phyloP scores from a whole-genome alignment of 2,113 vertebrate species.

The Rhynchopsitta pachyrhyncha region DNA sequence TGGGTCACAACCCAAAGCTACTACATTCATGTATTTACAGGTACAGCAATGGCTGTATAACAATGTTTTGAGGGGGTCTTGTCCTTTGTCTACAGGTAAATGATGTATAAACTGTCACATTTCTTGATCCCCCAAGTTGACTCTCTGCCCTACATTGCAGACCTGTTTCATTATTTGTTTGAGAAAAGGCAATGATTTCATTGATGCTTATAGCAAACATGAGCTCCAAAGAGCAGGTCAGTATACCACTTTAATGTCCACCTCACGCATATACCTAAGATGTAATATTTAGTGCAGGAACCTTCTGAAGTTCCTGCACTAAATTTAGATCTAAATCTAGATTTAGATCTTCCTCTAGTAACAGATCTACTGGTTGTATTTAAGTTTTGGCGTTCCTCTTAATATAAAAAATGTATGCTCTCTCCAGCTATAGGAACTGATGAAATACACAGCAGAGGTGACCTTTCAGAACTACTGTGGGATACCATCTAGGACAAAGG shows the following conservation, averaged over 20 bases:
- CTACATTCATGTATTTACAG: neutral
- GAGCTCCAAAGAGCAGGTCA: neutral
- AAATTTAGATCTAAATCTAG: neutral
- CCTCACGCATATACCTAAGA: neutral
- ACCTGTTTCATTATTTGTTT: neutral
- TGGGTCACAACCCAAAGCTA: neutral
- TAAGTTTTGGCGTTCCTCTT: neutral
- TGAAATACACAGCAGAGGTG: neutral
- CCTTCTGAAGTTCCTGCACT: neutral
- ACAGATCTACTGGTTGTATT: neutral
- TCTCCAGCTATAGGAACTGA: neutral
- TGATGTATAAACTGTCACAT: neutral
- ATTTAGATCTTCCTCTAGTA: neutral
- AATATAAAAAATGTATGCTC: neutral
- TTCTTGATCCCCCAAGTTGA: neutral
- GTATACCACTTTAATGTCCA: neutral
- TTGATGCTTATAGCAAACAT: neutral
- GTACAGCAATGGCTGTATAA: neutral
- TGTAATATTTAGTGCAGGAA: neutral
- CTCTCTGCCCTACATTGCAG: neutral
- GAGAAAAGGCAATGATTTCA: neutral
- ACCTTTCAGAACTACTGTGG: neutral
- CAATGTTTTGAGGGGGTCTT: neutral
- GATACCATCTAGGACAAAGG: neutral
- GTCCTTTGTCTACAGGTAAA: neutral